phyloP scores from a whole-genome alignment of 2,888 invertebrate species.

The Nomada goodeniana region DNA sequence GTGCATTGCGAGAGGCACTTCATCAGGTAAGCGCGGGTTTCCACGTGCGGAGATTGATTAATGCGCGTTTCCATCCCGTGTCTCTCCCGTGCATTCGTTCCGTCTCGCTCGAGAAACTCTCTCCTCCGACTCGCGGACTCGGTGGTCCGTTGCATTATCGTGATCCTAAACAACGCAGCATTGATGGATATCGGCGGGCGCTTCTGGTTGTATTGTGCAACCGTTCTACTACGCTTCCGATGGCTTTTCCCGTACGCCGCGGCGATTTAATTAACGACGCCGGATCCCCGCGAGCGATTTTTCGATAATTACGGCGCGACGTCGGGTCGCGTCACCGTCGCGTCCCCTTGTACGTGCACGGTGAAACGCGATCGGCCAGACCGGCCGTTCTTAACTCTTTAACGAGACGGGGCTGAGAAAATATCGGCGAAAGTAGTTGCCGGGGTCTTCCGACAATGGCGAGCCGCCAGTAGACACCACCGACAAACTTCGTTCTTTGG shows the following conservation, averaged over 20 bases:
- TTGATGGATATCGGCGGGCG: constrained; percentile 73
- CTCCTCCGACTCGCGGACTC: constrained; percentile 63
- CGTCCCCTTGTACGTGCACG: neutral
- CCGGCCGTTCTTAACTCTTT: constrained; percentile 3
- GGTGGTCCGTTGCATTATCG: constrained; percentile 76
- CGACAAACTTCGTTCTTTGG: constrained; percentile 30
- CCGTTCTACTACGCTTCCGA: constrained; percentile 62
- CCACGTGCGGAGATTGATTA: constrained; percentile 74
- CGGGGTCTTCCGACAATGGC: constrained; percentile 22
- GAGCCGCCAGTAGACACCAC: neutral
- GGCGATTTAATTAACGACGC: constrained; percentile 67
- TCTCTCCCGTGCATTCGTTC: constrained; percentile 25
- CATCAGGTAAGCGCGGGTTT: constrained; percentile 61
- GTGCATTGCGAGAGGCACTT: constrained; percentile 49
- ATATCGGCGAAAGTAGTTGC: constrained; percentile 56
- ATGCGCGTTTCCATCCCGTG: constrained; percentile 71
- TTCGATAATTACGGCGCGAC: constrained; percentile 62
- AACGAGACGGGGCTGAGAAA: constrained; percentile 56
- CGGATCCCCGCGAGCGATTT: constrained; percentile 42
- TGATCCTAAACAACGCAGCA: constrained; percentile 69
- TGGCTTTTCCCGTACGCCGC: constrained; percentile 50
- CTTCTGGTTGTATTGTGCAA: constrained; percentile 73
- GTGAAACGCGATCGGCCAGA: neutral
- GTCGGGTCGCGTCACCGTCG: constrained; percentile 36
- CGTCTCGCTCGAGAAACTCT: constrained; percentile 58